Percentiles rank a stretch among this genome's conserved stretches.
Conservation (phyloP, 1,140 invertebrate species). For the Diachasma alloeum region DNA sequence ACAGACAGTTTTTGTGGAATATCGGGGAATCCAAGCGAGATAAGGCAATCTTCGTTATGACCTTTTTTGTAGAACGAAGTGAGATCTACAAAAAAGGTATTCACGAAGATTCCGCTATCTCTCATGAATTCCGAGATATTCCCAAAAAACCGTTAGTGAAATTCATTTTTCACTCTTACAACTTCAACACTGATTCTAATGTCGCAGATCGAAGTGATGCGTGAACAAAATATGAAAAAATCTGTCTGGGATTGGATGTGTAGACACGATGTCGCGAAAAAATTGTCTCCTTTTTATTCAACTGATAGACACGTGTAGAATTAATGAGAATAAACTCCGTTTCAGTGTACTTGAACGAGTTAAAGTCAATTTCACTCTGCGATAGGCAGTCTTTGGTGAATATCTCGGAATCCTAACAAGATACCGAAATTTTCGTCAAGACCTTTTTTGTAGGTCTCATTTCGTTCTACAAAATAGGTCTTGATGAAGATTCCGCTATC, state of each 20-base stretch:
- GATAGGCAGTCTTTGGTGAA: not conserved
- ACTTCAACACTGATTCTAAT: not conserved
- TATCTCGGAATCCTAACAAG: not conserved
- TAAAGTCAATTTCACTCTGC: not conserved
- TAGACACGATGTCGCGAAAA: not conserved
- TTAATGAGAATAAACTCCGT: too few relatives aligned
- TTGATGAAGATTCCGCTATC: not conserved
- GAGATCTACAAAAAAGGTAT: not conserved
- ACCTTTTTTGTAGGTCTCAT: not conserved
- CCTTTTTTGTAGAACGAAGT: not conserved
- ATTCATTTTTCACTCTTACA: not conserved
- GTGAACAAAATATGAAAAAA: constrained; percentile 5
- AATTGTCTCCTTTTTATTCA: not conserved
- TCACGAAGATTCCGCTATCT: not conserved
- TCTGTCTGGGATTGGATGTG: not conserved
- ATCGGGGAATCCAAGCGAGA: not conserved
- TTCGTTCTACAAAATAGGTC: not conserved
- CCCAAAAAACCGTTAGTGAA: not conserved
- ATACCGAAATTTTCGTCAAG: not conserved
- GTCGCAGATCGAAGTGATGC: not conserved
- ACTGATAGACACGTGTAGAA: not conserved
- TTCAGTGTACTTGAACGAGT: not conserved
- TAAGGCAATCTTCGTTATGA: not conserved
- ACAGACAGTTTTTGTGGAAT: not conserved
- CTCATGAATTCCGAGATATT: not conserved